Conservation (phyloP, 2,888 invertebrate genomes). For the Leptogaster cylindrica region DNA sequence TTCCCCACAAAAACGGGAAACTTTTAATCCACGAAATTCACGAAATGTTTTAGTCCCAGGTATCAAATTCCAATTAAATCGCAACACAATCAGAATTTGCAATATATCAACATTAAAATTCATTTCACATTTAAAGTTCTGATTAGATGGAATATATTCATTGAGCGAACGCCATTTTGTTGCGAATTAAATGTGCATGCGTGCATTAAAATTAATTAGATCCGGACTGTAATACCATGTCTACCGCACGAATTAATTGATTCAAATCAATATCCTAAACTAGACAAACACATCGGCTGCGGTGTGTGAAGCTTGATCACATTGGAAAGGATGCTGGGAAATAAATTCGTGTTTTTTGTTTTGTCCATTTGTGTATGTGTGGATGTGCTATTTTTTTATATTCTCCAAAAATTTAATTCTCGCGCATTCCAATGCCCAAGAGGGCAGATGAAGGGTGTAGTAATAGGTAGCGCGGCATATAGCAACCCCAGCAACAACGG, state of each 20-base stretch:
- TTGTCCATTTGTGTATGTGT: too few species aligned
- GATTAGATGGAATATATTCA: conserved; percentile 33
- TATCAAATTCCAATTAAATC: conserved; percentile 22
- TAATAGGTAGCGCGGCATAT: neutral
- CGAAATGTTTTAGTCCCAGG: neutral
- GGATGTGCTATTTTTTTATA: too few species aligned
- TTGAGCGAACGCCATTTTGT: conserved; percentile 41
- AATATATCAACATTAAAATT: conserved; percentile 38
- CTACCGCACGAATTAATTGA: conserved; percentile 62
- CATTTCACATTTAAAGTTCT: conserved; percentile 36
- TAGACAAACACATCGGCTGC: conserved; percentile 42
- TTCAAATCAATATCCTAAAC: conserved; percentile 61
- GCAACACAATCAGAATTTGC: conserved; percentile 35
- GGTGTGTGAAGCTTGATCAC: conserved; percentile 24
- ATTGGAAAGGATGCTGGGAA: too few species aligned
- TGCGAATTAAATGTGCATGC: conserved; percentile 49
- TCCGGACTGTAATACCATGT: conserved; percentile 61
- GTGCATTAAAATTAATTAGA: conserved; percentile 63
- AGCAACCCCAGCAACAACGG: neutral
- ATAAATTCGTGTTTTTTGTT: too few species aligned
- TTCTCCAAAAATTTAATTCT: conserved; percentile 34
- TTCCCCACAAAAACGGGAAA: neutral
- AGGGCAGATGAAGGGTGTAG: too few species aligned
- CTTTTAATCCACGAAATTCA: conserved; percentile 3
- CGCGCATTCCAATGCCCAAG: conserved; percentile 2